Percentiles rank a stretch among this genome's conserved stretches.
Evolutionary conservation across 2,113 vertebrate genomes (phyloP).

Genomic region (Siniperca chuatsi): DNA sequence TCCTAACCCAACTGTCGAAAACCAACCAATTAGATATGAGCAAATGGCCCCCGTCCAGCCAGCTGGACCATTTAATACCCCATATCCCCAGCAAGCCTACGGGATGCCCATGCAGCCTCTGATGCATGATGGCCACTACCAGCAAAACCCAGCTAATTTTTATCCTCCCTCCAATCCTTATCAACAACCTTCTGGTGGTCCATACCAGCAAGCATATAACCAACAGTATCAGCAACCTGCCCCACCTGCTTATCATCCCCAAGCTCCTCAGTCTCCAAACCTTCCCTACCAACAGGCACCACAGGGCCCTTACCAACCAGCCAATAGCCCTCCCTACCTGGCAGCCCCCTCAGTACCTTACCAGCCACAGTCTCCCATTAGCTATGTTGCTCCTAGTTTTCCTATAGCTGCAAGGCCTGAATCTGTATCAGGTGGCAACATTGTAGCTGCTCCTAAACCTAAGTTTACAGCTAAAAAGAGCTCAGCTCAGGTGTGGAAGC

Average conservation of each 20-base stretch:
- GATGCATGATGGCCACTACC: slow-evolving; percentile 82
- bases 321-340: slow-evolving; percentile 76
- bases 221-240: slow-evolving; percentile 77
- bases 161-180: slow-evolving; percentile 73
- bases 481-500: slow-evolving; percentile 97
- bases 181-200: slow-evolving; percentile 67
- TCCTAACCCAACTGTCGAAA: slow-evolving; percentile 73
- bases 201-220: slow-evolving; percentile 77
- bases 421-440: slow-evolving; percentile 75
- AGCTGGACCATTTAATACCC: slow-evolving; percentile 76
- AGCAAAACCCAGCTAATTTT: slow-evolving; percentile 72
- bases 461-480: slow-evolving; percentile 96
- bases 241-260: slow-evolving; percentile 72
- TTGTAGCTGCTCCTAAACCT: slow-evolving; percentile 90
- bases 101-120: slow-evolving; percentile 82
- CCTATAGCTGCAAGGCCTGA: slow-evolving; percentile 88
- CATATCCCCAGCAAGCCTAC: slow-evolving; percentile 83
- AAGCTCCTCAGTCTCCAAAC: slow-evolving; percentile 67
- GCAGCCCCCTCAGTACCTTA: slow-evolving; percentile 78
- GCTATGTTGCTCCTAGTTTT: slow-evolving; percentile 77
- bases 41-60: slow-evolving; percentile 80
- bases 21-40: slow-evolving; percentile 80
- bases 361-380: slow-evolving; percentile 70
- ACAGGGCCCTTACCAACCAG: slow-evolving; percentile 74
- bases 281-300: slow-evolving; percentile 71